Evolutionary conservation across 2,797 vertebrate species (phyloP), one percentile per base, ranked within the genome.

Genomic region (Cephalopachus bancanus): DNA sequence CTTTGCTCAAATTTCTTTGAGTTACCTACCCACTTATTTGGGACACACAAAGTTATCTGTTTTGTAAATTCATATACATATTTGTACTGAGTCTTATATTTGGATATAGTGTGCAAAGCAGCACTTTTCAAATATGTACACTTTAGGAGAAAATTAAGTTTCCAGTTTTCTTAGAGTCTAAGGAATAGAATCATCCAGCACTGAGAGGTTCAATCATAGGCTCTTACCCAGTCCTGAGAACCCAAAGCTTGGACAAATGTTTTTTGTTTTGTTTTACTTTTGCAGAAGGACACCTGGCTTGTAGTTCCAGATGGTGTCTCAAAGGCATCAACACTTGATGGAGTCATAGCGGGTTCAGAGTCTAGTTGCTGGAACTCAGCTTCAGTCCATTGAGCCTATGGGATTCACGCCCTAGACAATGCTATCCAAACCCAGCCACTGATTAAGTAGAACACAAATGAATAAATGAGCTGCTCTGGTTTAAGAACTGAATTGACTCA

Each of bases 61-160:
- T 87, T 94, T 81, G 55, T 81, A 22, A 60, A 91, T 53, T 94
- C 55, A 89, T 81, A 93, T 83, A 57, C 17, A 78, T 26, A 60
- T 59, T 53, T 65, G 7, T 87, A 89, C 49, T 14, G 67, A 60
- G 30, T 85, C 90, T 92, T 76, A 44, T 55, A 60, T 89, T 80
- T 75, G 24, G 28, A 44, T 91, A 44, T 91, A 74, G 49, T 71
- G 7, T 78, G 11, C 92, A 96, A 93, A 71, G 37, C 10, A 83
- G n/a, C 7, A 74, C 59, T 81, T 92, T 96, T 37, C 15, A 85
- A 89, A 53, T 62, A 83, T 74, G 26, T 79, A 28, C 24, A 92
- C 28, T 67, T 90, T 74, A 88, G 33, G 92, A 96, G 81, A 79
- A 92, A 90, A 65, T 57, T 20, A 67, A 91, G 19, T 84, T 26